phyloP scores from a whole-genome alignment of 2,113 vertebrate species.

The Melanerpes formicivorus region DNA sequence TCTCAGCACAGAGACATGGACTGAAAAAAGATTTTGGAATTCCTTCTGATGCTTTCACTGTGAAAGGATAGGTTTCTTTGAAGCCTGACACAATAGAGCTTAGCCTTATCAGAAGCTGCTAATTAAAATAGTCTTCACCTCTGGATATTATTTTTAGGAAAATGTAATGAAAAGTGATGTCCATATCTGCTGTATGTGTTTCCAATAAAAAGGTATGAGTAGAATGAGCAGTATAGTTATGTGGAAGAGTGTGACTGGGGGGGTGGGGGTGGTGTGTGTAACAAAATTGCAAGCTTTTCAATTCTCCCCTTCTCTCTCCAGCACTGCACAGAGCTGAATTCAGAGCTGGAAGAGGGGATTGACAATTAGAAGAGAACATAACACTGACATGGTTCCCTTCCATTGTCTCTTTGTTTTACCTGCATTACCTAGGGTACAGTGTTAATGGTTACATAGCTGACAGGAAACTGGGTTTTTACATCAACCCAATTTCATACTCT shows the following conservation, averaged over 20 bases:
- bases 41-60: background rate
- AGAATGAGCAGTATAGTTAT: background rate
- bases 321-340: too few relatives aligned
- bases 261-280: too few relatives aligned
- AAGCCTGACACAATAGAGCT: background rate
- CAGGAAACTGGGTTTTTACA: too few relatives aligned
- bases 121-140: slow-evolving; percentile 3
- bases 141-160: background rate
- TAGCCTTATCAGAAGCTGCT: background rate
- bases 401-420: too few relatives aligned
- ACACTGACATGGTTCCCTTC: too few relatives aligned
- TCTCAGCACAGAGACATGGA: background rate
- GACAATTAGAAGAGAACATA: too few relatives aligned
- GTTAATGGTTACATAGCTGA: too few relatives aligned
- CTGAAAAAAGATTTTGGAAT: slow-evolving; percentile 1
- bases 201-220: background rate
- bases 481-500: too few relatives aligned
- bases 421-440: too few relatives aligned
- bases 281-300: too few relatives aligned
- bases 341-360: background rate
- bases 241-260: background rate
- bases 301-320: too few relatives aligned
- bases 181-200: background rate
- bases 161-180: background rate
- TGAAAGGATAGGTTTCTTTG: background rate